Base-by-base conservation (phyloP, 2,888 invertebrate species). In the Amphipyra berbera region DNA sequence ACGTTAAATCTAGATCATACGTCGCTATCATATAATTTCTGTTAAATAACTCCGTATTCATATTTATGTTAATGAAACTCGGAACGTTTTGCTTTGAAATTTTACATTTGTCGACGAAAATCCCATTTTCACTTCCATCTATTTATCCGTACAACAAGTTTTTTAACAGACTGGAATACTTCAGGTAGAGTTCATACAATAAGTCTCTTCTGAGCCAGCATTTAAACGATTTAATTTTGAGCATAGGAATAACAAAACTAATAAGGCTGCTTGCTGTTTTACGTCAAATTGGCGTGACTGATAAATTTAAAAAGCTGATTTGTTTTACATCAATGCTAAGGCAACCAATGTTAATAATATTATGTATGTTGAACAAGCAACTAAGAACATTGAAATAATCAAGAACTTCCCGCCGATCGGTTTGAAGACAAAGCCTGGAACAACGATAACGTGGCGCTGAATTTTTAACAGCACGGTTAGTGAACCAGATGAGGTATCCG, bases 391-490 rank as follows among this genome's bases (percentile, higher is more conserved):
- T 57, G 45, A 60, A 64, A 68, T 66, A 21, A 62, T 69, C 41
- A 61, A 65, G 62, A 59, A 14, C 35, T 57, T 72, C 63, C n/a
- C 49, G 64, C 57, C 79, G 83, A 88, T 88, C 83, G 84, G 76
- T 72, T 80, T 61, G 58, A 74, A 83, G 89, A 89, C 91, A 90
- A 88, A 86, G 83, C 81, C 81, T 61, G 79, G 78, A 75, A 73
- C 80, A 68, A 83, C 86, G 87, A 90, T 90, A 92, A 89, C 87
- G 86, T 79, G 64, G 61, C 72, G 70, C 64, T 94, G 93, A 94
- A 94, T 93, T 90, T 93, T 94, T 94, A 92, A 94, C 84, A 75
- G 76, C 73, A 68, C 86, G 85, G 92, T 92, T 93, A 91, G 90
- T 89, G 89, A 84, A 88, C 87, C 93, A 93, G 89, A 90, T 93